phyloP scores from a whole-genome alignment of 2,888 invertebrate genomes.

The Watsonalla binaria region DNA sequence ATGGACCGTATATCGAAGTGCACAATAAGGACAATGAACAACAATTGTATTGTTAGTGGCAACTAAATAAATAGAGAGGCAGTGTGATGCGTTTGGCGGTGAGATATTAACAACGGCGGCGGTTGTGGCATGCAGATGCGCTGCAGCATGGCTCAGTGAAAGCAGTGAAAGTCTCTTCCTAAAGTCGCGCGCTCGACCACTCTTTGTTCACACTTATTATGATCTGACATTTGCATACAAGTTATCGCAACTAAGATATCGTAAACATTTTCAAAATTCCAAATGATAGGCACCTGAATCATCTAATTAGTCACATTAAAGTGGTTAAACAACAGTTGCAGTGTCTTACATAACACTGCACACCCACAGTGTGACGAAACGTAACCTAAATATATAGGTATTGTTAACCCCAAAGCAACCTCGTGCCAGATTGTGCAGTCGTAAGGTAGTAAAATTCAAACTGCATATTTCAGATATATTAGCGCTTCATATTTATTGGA shows the following conservation, averaged over 20 bases:
- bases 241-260: constrained; percentile 1
- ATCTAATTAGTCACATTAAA: background rate
- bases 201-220: constrained; percentile 46
- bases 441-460: no score
- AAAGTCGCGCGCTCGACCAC: constrained; percentile 25
- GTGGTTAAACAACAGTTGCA: no score
- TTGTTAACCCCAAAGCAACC: no score
- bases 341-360: no score
- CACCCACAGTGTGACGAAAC: no score
- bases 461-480: no score
- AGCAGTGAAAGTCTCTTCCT: constrained; percentile 69
- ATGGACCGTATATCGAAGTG: constrained; percentile 44
- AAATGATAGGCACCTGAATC: background rate
- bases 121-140: constrained; percentile 44
- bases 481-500: no score
- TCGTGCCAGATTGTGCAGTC: no score
- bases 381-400: background rate
- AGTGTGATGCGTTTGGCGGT: constrained; percentile 28
- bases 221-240: constrained; percentile 26
- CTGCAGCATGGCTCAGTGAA: constrained; percentile 63
- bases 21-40: constrained; percentile 62
- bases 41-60: constrained; percentile 59
- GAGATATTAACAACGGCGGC: constrained; percentile 35
- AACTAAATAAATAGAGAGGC: constrained; percentile 74
- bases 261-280: background rate